Evolutionary conservation across 53 echinoderm and acorn worm species (phyloP).

Genomic region (Henricia sp.): DNA sequence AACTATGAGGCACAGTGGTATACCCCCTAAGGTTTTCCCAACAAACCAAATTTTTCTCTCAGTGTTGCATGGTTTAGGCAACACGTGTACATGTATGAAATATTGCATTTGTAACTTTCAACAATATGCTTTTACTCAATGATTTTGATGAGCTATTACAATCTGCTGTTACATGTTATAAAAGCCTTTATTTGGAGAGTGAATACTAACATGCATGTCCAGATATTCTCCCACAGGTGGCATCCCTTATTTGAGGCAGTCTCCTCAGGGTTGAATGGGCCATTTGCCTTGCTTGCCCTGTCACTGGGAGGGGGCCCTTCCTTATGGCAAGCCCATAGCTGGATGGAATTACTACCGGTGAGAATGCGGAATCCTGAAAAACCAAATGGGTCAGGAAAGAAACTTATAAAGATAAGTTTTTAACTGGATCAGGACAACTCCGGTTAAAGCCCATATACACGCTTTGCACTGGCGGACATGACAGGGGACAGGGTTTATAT

Average conservation of each 20-base stretch:
- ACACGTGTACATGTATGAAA: too few species aligned
- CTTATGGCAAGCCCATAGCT: constrained; percentile 87
- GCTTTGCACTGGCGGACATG: too few species aligned
- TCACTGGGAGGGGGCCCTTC: constrained; percentile 41
- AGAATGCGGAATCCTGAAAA: constrained; percentile 79
- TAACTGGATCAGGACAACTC: neutral
- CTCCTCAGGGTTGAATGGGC: neutral
- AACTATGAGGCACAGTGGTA: too few species aligned
- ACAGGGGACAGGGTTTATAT: too few species aligned
- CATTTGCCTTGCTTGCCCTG: constrained; percentile 22
- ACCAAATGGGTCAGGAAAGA: neutral
- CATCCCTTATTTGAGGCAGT: constrained; percentile 18
- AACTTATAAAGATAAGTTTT: neutral
- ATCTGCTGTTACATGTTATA: neutral
- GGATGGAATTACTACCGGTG: constrained; percentile 97
- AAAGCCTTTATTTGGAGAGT: neutral
- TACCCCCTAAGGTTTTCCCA: too few species aligned
- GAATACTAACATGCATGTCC: constrained; percentile 95
- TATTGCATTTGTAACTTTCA: too few species aligned
- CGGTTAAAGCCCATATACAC: neutral
- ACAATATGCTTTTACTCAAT: too few species aligned
- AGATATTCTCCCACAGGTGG: constrained; percentile 86
- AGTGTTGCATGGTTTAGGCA: too few species aligned
- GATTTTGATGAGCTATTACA: neutral
- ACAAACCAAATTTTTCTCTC: too few species aligned